Conservation (phyloP, 2,888 invertebrate genomes). For the Eulithis prunata region DNA sequence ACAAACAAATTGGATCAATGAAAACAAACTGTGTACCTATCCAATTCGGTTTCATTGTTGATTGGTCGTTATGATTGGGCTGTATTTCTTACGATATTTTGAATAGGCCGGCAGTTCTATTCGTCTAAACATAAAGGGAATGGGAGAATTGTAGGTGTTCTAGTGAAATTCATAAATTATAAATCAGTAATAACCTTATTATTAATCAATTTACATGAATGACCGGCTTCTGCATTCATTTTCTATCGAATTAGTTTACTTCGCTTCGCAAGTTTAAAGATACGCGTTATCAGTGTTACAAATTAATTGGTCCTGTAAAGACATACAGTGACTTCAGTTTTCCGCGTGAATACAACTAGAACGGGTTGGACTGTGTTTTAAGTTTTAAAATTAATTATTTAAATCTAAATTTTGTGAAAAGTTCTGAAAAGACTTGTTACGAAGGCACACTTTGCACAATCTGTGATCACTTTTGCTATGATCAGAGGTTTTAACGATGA, state of each 20-base stretch:
- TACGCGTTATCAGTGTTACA: neutral
- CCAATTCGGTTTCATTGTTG: no score
- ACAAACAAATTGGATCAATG: conserved; percentile 52
- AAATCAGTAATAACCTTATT: no score
- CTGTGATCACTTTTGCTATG: conserved; percentile 37
- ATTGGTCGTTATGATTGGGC: conserved; percentile 40
- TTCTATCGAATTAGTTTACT: neutral
- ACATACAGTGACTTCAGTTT: neutral
- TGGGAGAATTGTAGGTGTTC: conserved; percentile 3
- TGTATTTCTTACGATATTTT: conserved; percentile 30
- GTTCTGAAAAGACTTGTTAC: conserved; percentile 28
- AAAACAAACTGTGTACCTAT: conserved; percentile 45
- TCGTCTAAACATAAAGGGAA: neutral
- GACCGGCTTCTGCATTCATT: no score
- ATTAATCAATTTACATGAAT: no score
- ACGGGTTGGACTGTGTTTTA: neutral
- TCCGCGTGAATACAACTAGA: neutral
- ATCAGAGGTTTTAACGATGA: conserved; percentile 45
- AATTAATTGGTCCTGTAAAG: neutral
- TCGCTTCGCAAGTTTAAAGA: neutral
- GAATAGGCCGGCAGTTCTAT: neutral
- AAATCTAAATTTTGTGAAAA: neutral
- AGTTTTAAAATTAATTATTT: neutral
- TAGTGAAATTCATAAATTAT: no score
- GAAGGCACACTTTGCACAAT: conserved; percentile 24